phyloP scores from a whole-genome alignment of 1,140 invertebrate genomes.

The Nylanderia fulva region DNA sequence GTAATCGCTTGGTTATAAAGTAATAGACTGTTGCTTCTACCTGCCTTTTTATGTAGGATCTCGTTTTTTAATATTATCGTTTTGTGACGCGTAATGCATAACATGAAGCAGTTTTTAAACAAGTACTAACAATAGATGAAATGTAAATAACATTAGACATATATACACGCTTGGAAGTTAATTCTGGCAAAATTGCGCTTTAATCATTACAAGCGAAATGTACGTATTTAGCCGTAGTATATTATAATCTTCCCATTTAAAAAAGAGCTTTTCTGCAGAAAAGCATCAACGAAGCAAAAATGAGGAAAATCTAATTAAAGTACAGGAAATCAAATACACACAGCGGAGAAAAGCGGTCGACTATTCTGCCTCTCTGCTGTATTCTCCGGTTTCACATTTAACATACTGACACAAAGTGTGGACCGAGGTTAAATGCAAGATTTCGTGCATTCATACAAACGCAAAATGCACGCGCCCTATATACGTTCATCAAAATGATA shows the following conservation, averaged over 20 bases:
- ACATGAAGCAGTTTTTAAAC: not conserved
- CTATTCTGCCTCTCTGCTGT: constrained; percentile 17
- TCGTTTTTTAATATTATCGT: not conserved
- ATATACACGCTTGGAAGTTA: constrained; percentile 10
- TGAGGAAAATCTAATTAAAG: constrained; percentile 53
- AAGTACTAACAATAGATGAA: not conserved
- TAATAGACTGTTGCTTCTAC: not conserved
- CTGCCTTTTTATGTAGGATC: not conserved
- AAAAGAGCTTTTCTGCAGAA: not conserved
- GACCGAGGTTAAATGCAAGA: constrained; percentile 11
- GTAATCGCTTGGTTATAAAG: constrained; percentile 7
- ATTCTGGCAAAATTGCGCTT: not conserved
- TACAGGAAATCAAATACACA: constrained; percentile 47
- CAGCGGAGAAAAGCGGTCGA: not conserved
- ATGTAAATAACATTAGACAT: constrained; percentile 9
- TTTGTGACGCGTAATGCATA: not conserved
- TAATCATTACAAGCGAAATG: constrained; percentile 4
- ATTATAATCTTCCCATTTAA: constrained; percentile 32
- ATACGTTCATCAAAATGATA: constrained; percentile 29
- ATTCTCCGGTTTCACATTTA: not conserved
- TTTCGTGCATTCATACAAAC: not conserved
- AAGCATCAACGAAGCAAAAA: constrained; percentile 10
- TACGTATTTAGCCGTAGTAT: constrained; percentile 4
- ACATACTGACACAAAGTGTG: not conserved
- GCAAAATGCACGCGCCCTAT: not conserved